Evolutionary conservation across 1,140 invertebrate species (phyloP).

Genomic region (Drosophila kohkoa): DNA sequence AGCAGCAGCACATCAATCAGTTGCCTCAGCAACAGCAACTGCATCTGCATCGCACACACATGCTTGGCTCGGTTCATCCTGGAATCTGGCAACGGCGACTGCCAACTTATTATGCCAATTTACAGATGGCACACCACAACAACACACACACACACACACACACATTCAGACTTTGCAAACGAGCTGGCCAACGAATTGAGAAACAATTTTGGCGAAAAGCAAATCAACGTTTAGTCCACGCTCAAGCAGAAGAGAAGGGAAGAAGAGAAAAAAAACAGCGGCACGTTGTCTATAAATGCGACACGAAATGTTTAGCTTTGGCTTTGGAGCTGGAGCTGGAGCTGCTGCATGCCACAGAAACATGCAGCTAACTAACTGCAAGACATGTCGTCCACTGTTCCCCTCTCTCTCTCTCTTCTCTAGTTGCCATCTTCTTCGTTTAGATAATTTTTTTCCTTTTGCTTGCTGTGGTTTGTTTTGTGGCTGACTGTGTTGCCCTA

Average conservation of each 20-base stretch:
- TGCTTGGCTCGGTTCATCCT: constrained; percentile 15
- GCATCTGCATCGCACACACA: constrained; percentile 17
- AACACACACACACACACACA: constrained; percentile 19
- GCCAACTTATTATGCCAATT: constrained; percentile 71
- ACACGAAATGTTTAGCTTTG: constrained; percentile 75
- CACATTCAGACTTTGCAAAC: constrained; percentile 32
- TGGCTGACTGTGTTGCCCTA: constrained; percentile 11
- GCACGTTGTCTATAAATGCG: constrained; percentile 81
- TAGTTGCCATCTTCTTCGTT: constrained; percentile 4
- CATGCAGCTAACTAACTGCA: constrained; percentile 65
- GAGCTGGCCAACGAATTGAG: constrained; percentile 65
- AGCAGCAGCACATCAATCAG: constrained; percentile 37
- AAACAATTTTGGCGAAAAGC: constrained; percentile 74
- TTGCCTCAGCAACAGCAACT: constrained; percentile 1
- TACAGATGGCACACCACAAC: constrained; percentile 38
- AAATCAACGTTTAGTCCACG: constrained; percentile 72
- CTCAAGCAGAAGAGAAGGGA: constrained; percentile 3
- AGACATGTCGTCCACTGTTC: constrained; percentile 52
- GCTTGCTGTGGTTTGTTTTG: constrained; percentile 34
- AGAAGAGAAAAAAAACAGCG: constrained; percentile 39
- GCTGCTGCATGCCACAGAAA: constrained; percentile 53
- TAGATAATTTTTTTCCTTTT: constrained; percentile 10
- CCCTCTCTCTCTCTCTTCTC: constrained; percentile 3
- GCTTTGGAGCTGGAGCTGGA: constrained; percentile 30
- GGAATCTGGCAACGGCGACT: constrained; percentile 27